A percentile compares a stretch with the other conserved stretches of the same genome.
Evolutionary conservation across 2,888 invertebrate genomes (phyloP).

Genomic region (Polietes domitor): DNA sequence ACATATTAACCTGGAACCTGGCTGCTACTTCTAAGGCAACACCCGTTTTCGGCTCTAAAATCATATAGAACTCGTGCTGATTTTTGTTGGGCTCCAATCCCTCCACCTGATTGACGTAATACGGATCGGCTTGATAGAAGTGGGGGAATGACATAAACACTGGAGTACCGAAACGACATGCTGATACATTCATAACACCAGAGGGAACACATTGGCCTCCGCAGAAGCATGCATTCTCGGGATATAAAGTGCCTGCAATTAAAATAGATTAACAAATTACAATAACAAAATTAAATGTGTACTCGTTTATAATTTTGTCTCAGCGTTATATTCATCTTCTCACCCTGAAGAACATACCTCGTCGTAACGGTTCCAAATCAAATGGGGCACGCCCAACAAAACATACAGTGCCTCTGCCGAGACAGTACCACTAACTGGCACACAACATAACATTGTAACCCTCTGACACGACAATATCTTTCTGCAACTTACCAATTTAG

Average conservation of each 20-base stretch:
- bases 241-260: conserved; percentile 83
- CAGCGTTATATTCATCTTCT: no score
- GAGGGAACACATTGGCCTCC: conserved; percentile 87
- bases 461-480: no score
- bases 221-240: conserved; percentile 87
- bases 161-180: conserved; percentile 90
- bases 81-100: conserved; percentile 86
- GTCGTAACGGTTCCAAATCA: no score
- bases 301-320: no score
- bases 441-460: no score
- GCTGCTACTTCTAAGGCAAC: conserved; percentile 89
- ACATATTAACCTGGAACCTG: conserved; percentile 90
- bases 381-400: no score
- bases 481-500: no score
- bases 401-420: no score
- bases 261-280: no score
- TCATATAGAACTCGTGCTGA: conserved; percentile 88
- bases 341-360: no score
- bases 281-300: no score
- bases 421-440: no score
- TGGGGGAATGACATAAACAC: conserved; percentile 93
- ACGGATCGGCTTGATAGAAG: conserved; percentile 89
- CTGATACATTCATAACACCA: conserved; percentile 89
- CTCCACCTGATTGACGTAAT: conserved; percentile 84
- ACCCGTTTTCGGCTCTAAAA: conserved; percentile 88